These are phyloP conservation scores for Cyprinella venusta DNA, from an alignment of 2,797 vertebrate species.

Conservation along the genomic window DNA sequence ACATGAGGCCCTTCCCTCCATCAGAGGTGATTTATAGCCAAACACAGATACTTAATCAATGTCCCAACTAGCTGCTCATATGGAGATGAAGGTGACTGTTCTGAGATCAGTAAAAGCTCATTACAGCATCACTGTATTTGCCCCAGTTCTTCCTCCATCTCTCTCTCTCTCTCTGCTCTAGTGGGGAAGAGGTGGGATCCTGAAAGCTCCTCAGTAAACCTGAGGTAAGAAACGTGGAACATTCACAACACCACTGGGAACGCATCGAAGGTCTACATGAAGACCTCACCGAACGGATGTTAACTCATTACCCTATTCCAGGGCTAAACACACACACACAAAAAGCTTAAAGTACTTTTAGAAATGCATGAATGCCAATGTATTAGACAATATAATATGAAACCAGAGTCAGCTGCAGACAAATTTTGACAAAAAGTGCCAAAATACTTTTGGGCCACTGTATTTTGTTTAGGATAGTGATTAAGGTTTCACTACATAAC, in stretches of 20 bases:
- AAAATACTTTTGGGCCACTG: background rate
- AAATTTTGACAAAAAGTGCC: background rate
- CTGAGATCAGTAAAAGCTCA: slow-evolving; percentile 14
- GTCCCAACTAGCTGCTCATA: slow-evolving; percentile 18
- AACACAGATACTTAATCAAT: slow-evolving; percentile 39
- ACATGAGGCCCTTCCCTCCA: background rate
- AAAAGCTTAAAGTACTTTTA: background rate
- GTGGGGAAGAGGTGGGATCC: background rate
- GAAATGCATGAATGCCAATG: background rate
- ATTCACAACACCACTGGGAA: slow-evolving; percentile 45
- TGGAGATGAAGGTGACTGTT: background rate
- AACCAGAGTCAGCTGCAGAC: background rate
- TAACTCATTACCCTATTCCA: slow-evolving; percentile 5
- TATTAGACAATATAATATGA: background rate
- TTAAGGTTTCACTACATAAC: background rate
- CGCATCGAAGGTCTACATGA: slow-evolving; percentile 30
- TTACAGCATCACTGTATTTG: slow-evolving; percentile 46
- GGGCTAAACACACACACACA: background rate
- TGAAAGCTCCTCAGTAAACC: slow-evolving; percentile 40
- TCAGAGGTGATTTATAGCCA: slow-evolving; percentile 28
- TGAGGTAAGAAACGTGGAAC: slow-evolving; percentile 50
- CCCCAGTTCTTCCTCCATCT: slow-evolving; percentile 22
- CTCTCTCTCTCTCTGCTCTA: slow-evolving; percentile 55
- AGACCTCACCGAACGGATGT: background rate
- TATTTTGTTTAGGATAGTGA: background rate